Percentiles rank a stretch among this genome's conserved stretches.
Evolutionary conservation across 2,113 vertebrate genomes (phyloP).

Genomic region (Hyaena hyaena): DNA sequence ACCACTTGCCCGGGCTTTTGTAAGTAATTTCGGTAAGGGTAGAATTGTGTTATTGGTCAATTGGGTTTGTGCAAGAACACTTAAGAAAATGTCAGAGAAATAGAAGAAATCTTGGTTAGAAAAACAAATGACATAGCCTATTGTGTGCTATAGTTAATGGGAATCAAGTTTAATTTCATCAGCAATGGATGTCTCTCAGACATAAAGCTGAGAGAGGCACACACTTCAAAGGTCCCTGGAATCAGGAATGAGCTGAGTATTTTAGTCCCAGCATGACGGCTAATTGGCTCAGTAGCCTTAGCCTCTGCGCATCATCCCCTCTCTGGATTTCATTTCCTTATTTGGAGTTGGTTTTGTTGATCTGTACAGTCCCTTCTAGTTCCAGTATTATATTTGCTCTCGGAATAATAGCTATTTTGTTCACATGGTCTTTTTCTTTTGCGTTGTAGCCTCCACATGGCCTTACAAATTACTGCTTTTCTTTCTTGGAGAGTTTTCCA

Average conservation of each 20-base stretch:
- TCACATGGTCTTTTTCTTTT: not conserved
- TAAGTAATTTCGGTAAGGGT: not conserved
- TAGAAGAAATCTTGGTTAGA: not conserved
- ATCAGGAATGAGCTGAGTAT: not conserved
- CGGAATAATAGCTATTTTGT: not conserved
- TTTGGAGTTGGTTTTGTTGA: not conserved
- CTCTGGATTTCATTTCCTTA: not conserved
- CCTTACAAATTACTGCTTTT: not conserved
- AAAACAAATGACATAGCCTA: not conserved
- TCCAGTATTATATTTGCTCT: not conserved
- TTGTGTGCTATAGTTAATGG: slow-evolving; percentile 17
- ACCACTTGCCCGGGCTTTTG: not conserved
- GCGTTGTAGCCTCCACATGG: not conserved
- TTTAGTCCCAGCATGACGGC: not conserved
- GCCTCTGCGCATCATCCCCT: not conserved
- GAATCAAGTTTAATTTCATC: slow-evolving; percentile 47
- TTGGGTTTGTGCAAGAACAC: slow-evolving; percentile 6
- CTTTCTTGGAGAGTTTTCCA: not conserved
- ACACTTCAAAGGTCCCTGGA: not conserved
- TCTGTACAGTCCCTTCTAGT: not conserved
- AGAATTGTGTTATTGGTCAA: slow-evolving; percentile 20
- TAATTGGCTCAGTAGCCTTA: not conserved
- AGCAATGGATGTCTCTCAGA: not conserved
- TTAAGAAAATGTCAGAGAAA: slow-evolving; percentile 57
- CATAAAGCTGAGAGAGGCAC: not conserved